Conservation (phyloP, 2,113 vertebrate genomes). For the rat (Rattus norvegicus) region DNA sequence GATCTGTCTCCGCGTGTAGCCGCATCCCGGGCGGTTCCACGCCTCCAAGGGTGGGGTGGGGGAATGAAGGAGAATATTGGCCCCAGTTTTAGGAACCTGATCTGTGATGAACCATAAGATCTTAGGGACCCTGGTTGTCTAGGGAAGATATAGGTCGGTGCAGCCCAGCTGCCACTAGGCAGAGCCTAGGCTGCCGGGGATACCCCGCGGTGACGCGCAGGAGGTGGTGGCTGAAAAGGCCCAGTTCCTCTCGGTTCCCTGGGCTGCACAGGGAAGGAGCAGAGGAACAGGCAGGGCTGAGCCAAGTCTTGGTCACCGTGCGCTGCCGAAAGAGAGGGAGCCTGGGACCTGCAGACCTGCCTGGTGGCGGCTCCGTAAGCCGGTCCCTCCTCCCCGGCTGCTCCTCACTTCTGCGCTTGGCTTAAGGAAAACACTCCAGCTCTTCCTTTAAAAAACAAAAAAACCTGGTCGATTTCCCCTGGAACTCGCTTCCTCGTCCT, state of each 20-base stretch:
- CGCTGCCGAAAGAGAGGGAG: background rate
- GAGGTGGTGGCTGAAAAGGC: background rate
- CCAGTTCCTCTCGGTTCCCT: background rate
- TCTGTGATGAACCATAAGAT: background rate
- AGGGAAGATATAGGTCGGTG: conserved; percentile 60
- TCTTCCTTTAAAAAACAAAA: background rate
- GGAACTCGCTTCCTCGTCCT: background rate
- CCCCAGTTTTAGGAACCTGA: background rate
- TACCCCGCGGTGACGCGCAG: background rate
- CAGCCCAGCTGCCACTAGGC: background rate
- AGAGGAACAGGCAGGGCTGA: background rate
- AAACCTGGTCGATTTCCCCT: background rate
- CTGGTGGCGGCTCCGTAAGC: background rate
- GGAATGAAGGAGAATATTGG: background rate
- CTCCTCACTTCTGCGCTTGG: background rate
- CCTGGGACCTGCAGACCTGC: background rate
- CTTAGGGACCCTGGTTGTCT: background rate
- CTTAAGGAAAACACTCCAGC: too few relatives aligned
- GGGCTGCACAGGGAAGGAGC: background rate
- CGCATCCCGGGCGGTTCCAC: background rate
- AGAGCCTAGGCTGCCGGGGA: background rate
- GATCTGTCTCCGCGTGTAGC: background rate
- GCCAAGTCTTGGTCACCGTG: background rate
- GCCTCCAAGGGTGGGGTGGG: background rate
- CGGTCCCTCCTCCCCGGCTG: background rate